phyloP scores from a whole-genome alignment of 1,140 invertebrate species.

The Penaeus japonicus region DNA sequence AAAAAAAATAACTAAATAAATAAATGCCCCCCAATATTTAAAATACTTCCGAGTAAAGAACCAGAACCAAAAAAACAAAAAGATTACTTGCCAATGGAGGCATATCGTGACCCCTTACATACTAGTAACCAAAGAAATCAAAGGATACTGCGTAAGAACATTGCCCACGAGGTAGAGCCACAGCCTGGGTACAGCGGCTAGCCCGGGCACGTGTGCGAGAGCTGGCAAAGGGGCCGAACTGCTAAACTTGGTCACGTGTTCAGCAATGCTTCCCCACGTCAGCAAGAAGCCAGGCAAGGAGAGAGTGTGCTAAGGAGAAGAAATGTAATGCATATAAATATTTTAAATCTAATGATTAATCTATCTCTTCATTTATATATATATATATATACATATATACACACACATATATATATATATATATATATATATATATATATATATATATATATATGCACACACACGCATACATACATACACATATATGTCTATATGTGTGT shows the following conservation, averaged over 20 bases:
- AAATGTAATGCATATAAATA: not conserved
- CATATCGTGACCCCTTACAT: no score
- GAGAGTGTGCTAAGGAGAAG: slow-evolving; percentile 77
- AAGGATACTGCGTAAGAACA: slow-evolving; percentile 87
- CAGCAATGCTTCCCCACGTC: slow-evolving; percentile 76
- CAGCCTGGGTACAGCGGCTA: slow-evolving; percentile 63
- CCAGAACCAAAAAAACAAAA: no score
- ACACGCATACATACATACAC: not conserved
- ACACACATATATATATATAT: not conserved
- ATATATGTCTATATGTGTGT: not conserved
- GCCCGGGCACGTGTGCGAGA: slow-evolving; percentile 61
- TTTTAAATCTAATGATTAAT: no score
- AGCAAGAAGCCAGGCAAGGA: slow-evolving; percentile 86
- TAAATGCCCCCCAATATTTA: no score
- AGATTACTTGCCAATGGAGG: no score
- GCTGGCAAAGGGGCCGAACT: slow-evolving; percentile 67
- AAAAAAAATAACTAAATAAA: no score
- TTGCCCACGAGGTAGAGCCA: slow-evolving; percentile 81
- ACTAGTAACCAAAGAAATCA: not conserved
- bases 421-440: not conserved
- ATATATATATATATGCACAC: not conserved
- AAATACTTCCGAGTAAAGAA: no score
- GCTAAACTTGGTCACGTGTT: slow-evolving; percentile 69
- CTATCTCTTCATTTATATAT: not conserved
- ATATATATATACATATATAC: not conserved